These are phyloP conservation scores for Sthenelais limicola DNA, from an alignment of 2,888 invertebrate species.

Conservation along the genomic window DNA sequence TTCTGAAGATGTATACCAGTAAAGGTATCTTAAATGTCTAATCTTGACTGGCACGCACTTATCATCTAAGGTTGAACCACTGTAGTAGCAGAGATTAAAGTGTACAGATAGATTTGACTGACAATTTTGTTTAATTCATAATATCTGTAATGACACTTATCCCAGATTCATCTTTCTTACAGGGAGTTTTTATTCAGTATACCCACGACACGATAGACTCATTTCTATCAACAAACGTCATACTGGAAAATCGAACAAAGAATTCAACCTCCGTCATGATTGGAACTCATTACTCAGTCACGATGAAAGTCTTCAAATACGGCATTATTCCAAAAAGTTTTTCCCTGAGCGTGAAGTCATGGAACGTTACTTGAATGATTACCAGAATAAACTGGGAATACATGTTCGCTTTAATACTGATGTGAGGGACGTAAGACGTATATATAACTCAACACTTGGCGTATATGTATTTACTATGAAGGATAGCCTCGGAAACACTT, in stretches of 20 bases:
- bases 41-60: too few relatives aligned
- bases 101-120: too few relatives aligned
- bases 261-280: slow-evolving; percentile 73
- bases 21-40: too few relatives aligned
- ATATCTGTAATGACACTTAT: not conserved
- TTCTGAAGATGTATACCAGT: too few relatives aligned
- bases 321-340: slow-evolving; percentile 60
- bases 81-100: too few relatives aligned
- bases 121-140: not conserved
- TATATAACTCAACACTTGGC: slow-evolving; percentile 49
- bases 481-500: slow-evolving; percentile 65
- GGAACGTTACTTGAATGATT: slow-evolving; percentile 69
- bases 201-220: slow-evolving; percentile 71
- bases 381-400: slow-evolving; percentile 60
- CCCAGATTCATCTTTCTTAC: slow-evolving; percentile 40
- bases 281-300: slow-evolving; percentile 72
- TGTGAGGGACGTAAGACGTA: slow-evolving; percentile 51
- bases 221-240: slow-evolving; percentile 72
- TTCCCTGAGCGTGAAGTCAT: slow-evolving; percentile 65
- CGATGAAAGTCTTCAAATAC: slow-evolving; percentile 58
- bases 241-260: slow-evolving; percentile 70
- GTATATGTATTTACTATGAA: slow-evolving; percentile 61
- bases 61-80: too few relatives aligned
- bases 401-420: slow-evolving; percentile 70
- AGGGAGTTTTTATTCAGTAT: slow-evolving; percentile 70